Conservation (phyloP, 2,113 vertebrate species). For the Argyrosomus japonicus region DNA sequence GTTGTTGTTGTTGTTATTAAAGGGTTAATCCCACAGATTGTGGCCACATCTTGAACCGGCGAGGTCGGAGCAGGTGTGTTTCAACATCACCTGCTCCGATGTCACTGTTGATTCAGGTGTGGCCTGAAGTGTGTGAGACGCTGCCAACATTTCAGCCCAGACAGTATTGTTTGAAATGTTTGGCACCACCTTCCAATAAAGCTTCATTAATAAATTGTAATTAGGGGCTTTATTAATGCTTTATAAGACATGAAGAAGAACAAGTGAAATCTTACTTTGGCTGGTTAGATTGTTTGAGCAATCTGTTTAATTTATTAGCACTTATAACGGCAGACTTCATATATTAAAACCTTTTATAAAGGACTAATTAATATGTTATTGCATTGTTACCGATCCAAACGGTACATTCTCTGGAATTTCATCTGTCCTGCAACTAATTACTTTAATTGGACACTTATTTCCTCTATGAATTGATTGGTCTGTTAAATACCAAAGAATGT, state of each 20-base stretch:
- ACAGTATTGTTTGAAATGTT: not conserved
- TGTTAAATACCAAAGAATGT: not conserved
- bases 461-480: not conserved
- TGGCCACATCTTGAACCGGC: not conserved
- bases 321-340: not conserved
- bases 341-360: not conserved
- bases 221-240: not conserved
- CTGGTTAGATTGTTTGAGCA: not conserved
- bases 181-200: not conserved
- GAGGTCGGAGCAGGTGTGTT: slow-evolving; percentile 6
- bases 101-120: not conserved
- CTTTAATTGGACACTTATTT: not conserved
- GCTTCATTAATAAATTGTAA: not conserved
- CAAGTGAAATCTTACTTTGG: slow-evolving; percentile 6
- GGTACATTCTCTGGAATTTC: not conserved
- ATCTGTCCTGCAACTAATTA: not conserved
- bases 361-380: not conserved
- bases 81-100: not conserved
- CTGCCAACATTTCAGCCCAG: not conserved
- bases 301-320: not conserved
- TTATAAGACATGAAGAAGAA: not conserved
- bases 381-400: not conserved
- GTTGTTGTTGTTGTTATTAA: no score
- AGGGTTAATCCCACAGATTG: not conserved
- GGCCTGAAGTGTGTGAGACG: not conserved